Evolutionary conservation across 2,888 invertebrate species (phyloP), one percentile per base, ranked within the genome.

Genomic region (Mechanitis mazaeus): DNA sequence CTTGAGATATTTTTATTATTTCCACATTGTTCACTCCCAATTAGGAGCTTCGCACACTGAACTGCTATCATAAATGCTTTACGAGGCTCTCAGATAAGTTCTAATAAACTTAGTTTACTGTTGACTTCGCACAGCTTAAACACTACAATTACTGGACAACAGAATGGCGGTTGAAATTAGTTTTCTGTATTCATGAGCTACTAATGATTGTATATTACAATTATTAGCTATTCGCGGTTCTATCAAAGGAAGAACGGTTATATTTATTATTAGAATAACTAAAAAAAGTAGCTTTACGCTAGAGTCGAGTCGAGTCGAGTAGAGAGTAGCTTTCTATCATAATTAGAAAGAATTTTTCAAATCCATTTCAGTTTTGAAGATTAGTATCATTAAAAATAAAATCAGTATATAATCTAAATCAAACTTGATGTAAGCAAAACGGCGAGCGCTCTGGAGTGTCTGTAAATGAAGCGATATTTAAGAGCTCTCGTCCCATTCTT

Each of bases 101-200:
- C 77, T 75, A 80, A 83, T 83, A 84, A 83, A 81, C 71, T 73
- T 69, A 58, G 69, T 78, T 79, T 80, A 81, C 76, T 76, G 76
- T 70, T 71, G 73, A 77, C 75, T 81, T 79, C 73, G 72, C 78
- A 73, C 77, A 70, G 75, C 75, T 73, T 74, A 72, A 73, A 57
- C 5, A 11, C 35, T 50, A 63, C 63, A 63, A 63, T 63, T 63
- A 63, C 59, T 54, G 20, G 45, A 55, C 63, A 47, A 20, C 47
- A 54, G 57, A 54, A 60, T 54, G 54, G 33, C 46, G 46, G 54
- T 54, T 9, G 31, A 28, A 50, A 31, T 50, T 31, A 31, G 11
- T 9, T 31, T 28, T 7, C 3, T 31, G 28, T 28, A 50, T 6
- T 28, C 31, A 31, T 31, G 9, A 9, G 9, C 31, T 50, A 2